Percentiles rank a stretch among this genome's conserved stretches.
Conservation (phyloP, 2,797 vertebrate genomes). For the Enteromius viviparus region DNA sequence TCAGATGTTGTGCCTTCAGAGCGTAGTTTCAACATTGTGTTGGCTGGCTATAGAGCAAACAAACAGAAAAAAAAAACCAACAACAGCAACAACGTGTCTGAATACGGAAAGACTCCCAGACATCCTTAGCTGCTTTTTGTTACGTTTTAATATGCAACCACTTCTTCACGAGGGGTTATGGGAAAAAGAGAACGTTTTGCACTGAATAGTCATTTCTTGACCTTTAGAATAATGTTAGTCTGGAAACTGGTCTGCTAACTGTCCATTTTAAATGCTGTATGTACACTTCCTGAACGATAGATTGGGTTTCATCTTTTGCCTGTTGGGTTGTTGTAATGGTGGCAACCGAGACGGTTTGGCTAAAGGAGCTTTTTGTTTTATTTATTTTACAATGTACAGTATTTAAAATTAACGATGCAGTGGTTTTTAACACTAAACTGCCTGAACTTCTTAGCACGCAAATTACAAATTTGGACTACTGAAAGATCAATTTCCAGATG, state of each 20-base stretch:
- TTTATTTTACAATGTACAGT: slow-evolving; percentile 99
- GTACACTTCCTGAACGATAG: slow-evolving; percentile 76
- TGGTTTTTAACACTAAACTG: slow-evolving; percentile 95
- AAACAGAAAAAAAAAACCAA: slow-evolving; percentile 62
- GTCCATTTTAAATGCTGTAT: slow-evolving; percentile 67
- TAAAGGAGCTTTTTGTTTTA: slow-evolving; percentile 90
- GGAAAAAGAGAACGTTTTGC: slow-evolving; percentile 88
- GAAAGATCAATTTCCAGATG: slow-evolving; percentile 95
- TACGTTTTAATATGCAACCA: slow-evolving; percentile 99
- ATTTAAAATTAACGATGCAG: slow-evolving; percentile 96
- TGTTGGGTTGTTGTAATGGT: slow-evolving; percentile 86
- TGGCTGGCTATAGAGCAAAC: slow-evolving; percentile 91
- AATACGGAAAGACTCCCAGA: slow-evolving; percentile 79
- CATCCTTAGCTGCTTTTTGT: slow-evolving; percentile 93
- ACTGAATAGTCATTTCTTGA: slow-evolving; percentile 93
- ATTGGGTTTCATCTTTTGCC: slow-evolving; percentile 86
- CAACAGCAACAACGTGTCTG: slow-evolving; percentile 49
- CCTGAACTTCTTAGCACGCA: slow-evolving; percentile 86
- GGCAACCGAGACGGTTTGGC: slow-evolving; percentile 93
- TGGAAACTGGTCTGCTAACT: slow-evolving; percentile 91
- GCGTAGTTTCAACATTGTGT: slow-evolving; percentile 93
- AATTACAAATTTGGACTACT: slow-evolving; percentile 91
- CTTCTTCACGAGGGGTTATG: slow-evolving; percentile 82
- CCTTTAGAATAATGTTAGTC: slow-evolving; percentile 88
- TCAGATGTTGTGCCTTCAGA: slow-evolving; percentile 99